Evolutionary conservation across 92 coral and sea anemone genomes (phyloP).

Genomic region (Zoanthus sociatus): DNA sequence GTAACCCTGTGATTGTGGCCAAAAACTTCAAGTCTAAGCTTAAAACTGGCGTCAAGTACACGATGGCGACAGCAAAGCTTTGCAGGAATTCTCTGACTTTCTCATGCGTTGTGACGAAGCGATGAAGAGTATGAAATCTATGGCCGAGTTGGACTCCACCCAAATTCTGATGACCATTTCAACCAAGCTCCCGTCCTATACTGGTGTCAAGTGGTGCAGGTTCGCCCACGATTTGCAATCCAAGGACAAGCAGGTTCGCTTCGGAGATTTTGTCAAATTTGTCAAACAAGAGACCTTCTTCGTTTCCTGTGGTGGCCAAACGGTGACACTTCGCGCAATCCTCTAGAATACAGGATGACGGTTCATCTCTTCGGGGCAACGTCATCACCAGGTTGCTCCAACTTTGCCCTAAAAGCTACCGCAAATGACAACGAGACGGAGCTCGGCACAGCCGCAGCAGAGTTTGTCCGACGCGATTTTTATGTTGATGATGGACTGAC

Average conservation of each 20-base stretch:
- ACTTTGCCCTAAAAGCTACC: neutral
- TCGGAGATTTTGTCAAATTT: constrained; percentile 48
- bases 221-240: constrained; percentile 46
- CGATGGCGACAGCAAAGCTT: constrained; percentile 45
- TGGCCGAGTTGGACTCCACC: constrained; percentile 50
- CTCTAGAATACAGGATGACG: neutral
- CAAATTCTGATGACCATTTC: constrained; percentile 36
- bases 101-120: constrained; percentile 55
- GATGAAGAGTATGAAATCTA: constrained; percentile 45
- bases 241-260: constrained; percentile 37
- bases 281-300: neutral
- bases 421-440: constrained; percentile 19
- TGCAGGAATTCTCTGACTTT: constrained; percentile 56
- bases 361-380: constrained; percentile 15
- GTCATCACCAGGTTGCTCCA: neutral
- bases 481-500: constrained; percentile 14
- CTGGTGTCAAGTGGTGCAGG: constrained; percentile 62
- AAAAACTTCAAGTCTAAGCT: constrained; percentile 69
- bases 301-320: constrained; percentile 11
- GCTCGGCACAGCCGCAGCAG: constrained; percentile 12
- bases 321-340: neutral
- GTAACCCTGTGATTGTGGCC: constrained; percentile 75
- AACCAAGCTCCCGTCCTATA: constrained; percentile 58
- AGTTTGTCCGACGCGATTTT: neutral
- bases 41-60: constrained; percentile 70